Evolutionary conservation across 2,888 invertebrate species (phyloP).

Genomic region (Acrocera orbiculus): DNA sequence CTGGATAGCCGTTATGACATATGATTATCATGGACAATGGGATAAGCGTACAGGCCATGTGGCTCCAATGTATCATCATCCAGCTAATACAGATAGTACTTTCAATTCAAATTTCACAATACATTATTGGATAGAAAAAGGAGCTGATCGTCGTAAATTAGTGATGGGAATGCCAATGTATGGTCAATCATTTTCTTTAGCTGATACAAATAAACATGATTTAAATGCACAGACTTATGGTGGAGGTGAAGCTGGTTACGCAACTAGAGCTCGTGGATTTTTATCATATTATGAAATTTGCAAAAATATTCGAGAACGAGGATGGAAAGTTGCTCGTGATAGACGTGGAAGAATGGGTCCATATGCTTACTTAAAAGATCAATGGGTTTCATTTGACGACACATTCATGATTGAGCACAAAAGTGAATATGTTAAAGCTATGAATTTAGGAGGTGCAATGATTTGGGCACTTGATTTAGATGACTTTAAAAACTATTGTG

Average conservation of each 20-base stretch:
- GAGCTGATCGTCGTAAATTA: constrained; percentile 59
- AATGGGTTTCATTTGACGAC: constrained; percentile 91
- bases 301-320: constrained; percentile 50
- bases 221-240: constrained; percentile 66
- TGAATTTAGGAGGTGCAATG: constrained; percentile 73
- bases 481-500: constrained; percentile 66
- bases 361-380: constrained; percentile 64
- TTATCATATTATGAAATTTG: constrained; percentile 83
- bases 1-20: constrained; percentile 84
- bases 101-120: constrained; percentile 80
- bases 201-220: constrained; percentile 43
- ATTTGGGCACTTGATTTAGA: constrained; percentile 80
- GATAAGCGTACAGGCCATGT: constrained; percentile 81
- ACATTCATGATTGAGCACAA: constrained; percentile 66
- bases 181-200: constrained; percentile 72
- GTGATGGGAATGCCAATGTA: constrained; percentile 80
- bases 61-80: constrained; percentile 67
- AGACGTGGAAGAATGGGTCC: constrained; percentile 71
- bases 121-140: constrained; percentile 68
- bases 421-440: constrained; percentile 59
- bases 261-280: constrained; percentile 73
- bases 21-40: constrained; percentile 86
- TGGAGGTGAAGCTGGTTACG: constrained; percentile 77
- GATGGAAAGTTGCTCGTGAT: constrained; percentile 65
- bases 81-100: constrained; percentile 51